Conservation (phyloP, 2,888 invertebrate species). For the Trachelus troglodyta region DNA sequence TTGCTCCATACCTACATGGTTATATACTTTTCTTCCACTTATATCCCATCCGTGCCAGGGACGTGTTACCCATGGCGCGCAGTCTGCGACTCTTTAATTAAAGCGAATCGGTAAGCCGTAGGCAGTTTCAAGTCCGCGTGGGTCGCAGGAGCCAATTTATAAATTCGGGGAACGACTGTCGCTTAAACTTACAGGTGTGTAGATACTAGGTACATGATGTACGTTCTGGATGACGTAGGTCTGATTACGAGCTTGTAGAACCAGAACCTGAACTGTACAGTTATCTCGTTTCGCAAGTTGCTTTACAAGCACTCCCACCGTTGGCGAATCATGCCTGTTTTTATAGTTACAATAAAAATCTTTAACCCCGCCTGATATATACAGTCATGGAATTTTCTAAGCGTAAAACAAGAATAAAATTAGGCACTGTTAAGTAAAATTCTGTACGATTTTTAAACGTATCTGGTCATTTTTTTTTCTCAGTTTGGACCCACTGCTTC, state of each 20-base stretch:
- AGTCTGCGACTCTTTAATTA: slow-evolving; percentile 1
- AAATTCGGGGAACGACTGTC: background rate
- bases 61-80: background rate
- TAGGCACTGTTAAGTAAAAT: background rate
- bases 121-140: slow-evolving; percentile 1
- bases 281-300: background rate
- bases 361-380: background rate
- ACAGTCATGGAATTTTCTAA: background rate
- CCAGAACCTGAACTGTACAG: background rate
- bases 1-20: background rate
- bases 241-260: background rate
- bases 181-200: background rate
- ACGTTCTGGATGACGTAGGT: background rate
- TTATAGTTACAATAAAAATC: background rate
- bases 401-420: background rate
- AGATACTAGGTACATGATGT: background rate
- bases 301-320: background rate
- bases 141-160: slow-evolving; percentile 1
- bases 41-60: background rate
- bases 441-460: background rate
- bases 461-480: background rate
- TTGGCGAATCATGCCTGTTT: background rate
- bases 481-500: background rate
- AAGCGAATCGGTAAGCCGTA: background rate
- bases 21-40: background rate